phyloP scores from a whole-genome alignment of 2,797 vertebrate genomes.

The Pseudocheirus occidentalis region DNA sequence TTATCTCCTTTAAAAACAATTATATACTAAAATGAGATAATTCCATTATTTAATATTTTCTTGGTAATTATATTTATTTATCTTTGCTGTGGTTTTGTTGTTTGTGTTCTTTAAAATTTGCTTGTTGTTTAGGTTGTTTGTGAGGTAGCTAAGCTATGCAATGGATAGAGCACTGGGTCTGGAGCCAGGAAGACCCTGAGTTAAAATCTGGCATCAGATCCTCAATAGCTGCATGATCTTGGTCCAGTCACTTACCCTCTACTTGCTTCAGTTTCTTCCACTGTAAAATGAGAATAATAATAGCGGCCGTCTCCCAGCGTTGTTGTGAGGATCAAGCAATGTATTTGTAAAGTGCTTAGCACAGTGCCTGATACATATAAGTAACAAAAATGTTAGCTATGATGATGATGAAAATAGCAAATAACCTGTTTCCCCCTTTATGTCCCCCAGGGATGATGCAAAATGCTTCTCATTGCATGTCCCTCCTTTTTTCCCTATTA shows the following conservation, averaged over 20 bases:
- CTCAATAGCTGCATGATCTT: neutral
- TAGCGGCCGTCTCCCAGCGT: neutral
- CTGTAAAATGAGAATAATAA: neutral
- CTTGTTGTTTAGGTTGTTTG: neutral
- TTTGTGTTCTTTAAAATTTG: neutral
- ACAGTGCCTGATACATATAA: neutral
- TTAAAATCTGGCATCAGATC: neutral
- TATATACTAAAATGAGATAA: neutral
- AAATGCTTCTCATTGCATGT: neutral
- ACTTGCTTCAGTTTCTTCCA: neutral
- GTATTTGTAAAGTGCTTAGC: neutral
- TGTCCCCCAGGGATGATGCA: neutral
- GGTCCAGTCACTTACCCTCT: neutral
- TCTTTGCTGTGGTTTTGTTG: neutral
- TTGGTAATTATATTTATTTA: neutral
- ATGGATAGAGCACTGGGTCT: neutral
- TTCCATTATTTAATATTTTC: neutral
- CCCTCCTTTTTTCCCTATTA: neutral
- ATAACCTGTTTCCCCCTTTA: neutral
- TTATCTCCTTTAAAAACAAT: neutral
- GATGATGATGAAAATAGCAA: neutral
- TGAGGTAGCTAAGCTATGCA: neutral
- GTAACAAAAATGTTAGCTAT: neutral
- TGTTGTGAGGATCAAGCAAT: neutral
- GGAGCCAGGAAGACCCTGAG: neutral